phyloP scores from a whole-genome alignment of 2,797 vertebrate genomes.

The Champsocephalus gunnari region DNA sequence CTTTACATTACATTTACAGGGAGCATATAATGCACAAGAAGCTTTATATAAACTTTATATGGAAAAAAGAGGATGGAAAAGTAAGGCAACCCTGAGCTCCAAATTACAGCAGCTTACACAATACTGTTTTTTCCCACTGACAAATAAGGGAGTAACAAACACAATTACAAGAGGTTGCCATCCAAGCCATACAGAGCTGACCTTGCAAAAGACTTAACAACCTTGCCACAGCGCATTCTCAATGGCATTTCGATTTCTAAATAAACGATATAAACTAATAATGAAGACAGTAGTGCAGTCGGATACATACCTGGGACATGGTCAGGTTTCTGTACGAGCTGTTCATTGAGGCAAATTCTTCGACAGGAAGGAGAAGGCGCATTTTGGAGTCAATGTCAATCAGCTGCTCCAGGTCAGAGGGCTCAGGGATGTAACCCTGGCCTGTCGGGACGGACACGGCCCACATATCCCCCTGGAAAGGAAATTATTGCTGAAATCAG shows the following conservation, averaged over 20 bases:
- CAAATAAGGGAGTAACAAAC: constrained; percentile 28
- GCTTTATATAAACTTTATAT: constrained; percentile 27
- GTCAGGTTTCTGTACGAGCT: constrained; percentile 58
- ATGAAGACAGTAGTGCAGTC: constrained; percentile 8
- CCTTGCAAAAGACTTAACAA: constrained; percentile 46
- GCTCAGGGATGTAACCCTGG: constrained; percentile 87
- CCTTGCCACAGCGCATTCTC: constrained; percentile 5
- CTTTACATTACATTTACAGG: constrained; percentile 30
- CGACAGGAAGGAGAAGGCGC: constrained; percentile 74
- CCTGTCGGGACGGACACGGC: constrained; percentile 71
- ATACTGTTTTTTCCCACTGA: constrained; percentile 35
- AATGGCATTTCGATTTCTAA: not conserved
- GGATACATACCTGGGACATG: constrained; percentile 72
- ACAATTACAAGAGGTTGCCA: constrained; percentile 60
- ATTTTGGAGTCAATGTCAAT: constrained; percentile 88
- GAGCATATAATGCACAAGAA: constrained; percentile 25
- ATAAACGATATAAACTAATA: constrained; percentile 15
- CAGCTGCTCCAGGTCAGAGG: constrained; percentile 83
- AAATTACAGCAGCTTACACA: constrained; percentile 45
- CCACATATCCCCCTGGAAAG: constrained; percentile 69
- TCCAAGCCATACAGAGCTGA: constrained; percentile 40
- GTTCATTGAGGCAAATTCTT: constrained; percentile 70
- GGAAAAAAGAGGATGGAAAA: constrained; percentile 58
- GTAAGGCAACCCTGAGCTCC: constrained; percentile 43
- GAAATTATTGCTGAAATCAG: constrained; percentile 34